Evolutionary conservation across 2,797 vertebrate genomes (phyloP).

Genomic region (Garrulus glandarius): DNA sequence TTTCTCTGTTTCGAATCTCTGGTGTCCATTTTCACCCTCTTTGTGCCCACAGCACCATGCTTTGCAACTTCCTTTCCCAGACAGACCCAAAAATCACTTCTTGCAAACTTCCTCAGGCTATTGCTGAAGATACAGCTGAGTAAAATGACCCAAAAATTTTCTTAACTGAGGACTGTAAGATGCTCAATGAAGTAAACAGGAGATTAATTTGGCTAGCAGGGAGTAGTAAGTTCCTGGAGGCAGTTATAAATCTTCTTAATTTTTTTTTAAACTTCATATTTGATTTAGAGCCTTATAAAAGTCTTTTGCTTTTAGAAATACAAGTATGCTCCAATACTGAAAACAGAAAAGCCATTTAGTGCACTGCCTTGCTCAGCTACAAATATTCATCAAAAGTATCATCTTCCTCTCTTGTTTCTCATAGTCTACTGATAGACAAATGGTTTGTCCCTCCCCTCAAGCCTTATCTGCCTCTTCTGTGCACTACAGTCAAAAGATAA

Average conservation of each 20-base stretch:
- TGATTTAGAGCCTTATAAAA: constrained; percentile 54
- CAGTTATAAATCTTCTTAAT: constrained; percentile 30
- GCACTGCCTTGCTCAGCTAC: constrained; percentile 1
- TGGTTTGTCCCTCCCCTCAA: background rate
- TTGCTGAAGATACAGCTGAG: constrained; percentile 17
- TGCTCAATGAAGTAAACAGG: constrained; percentile 42
- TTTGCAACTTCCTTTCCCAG: background rate
- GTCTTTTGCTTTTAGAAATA: constrained; percentile 33
- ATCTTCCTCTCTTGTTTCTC: constrained; percentile 5
- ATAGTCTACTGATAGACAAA: background rate
- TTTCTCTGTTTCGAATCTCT: background rate
- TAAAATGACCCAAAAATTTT: constrained; percentile 12
- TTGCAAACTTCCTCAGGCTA: background rate
- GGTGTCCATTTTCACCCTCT: background rate
- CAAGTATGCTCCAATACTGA: background rate
- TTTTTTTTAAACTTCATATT: constrained; percentile 11
- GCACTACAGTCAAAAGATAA: constrained; percentile 29
- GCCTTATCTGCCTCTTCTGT: constrained; percentile 2
- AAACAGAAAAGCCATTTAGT: constrained; percentile 35
- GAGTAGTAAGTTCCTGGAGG: constrained; percentile 41
- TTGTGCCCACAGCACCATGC: background rate
- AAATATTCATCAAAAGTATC: constrained; percentile 29
- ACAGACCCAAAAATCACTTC: background rate
- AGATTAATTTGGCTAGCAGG: constrained; percentile 35
- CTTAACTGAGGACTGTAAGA: background rate